phyloP scores from a whole-genome alignment of 2,888 invertebrate genomes.

The Fragum sueziense region DNA sequence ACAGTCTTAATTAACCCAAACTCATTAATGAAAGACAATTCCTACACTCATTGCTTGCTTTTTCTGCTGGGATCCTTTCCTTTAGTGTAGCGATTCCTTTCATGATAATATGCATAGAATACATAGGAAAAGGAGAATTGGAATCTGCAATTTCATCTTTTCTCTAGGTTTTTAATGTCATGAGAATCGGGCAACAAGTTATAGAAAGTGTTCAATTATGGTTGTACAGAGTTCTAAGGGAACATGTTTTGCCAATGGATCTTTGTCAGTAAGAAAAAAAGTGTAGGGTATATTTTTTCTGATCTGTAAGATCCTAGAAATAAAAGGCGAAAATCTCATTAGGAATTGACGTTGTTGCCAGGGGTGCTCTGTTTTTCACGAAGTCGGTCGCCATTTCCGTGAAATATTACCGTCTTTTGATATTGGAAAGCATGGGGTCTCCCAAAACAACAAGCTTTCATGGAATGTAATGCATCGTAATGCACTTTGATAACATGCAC shows the following conservation, averaged over 20 bases:
- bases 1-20: constrained; percentile 18
- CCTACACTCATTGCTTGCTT: neutral
- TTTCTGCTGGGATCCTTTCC: neutral
- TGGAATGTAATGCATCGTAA: neutral
- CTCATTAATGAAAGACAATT: constrained; percentile 13
- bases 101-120: no score
- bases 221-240: no score
- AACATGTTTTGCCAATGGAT: no score
- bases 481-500: constrained; percentile 7
- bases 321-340: neutral
- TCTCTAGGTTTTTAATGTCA: no score
- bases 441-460: constrained; percentile 2
- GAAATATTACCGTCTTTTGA: neutral
- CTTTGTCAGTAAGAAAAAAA: no score
- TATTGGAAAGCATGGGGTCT: constrained; percentile 1
- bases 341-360: neutral
- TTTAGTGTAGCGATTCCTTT: no score
- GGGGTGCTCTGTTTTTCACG: neutral
- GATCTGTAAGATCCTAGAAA: neutral
- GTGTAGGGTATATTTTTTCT: no score
- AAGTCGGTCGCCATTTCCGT: neutral
- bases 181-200: no score
- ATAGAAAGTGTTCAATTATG: no score
- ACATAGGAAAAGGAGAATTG: no score
- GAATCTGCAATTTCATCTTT: no score